These are phyloP conservation scores for Eupsilia transversa DNA, from an alignment of 2,888 invertebrate genomes.

Conservation along the genomic window DNA sequence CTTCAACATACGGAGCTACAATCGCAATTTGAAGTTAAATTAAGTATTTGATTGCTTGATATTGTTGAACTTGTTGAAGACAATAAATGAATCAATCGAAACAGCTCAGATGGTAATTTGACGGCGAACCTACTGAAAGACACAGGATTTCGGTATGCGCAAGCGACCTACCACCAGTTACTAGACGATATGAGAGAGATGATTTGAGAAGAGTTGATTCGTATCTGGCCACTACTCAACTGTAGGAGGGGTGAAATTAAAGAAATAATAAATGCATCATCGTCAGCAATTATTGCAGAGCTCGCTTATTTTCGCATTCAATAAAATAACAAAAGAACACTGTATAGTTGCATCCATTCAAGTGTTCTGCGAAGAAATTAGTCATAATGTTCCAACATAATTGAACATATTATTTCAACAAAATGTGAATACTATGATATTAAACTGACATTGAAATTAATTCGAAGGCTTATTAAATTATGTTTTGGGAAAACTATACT, in stretches of 20 bases:
- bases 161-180: background rate
- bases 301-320: slow-evolving; percentile 5
- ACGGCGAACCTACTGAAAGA: background rate
- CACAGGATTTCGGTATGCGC: background rate
- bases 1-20: background rate
- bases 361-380: slow-evolving; percentile 28
- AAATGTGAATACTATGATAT: slow-evolving; percentile 24
- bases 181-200: background rate
- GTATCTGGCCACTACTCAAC: background rate
- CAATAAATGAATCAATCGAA: background rate
- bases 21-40: background rate
- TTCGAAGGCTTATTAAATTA: slow-evolving; percentile 38
- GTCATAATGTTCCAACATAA: slow-evolving; percentile 23
- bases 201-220: background rate
- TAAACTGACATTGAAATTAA: slow-evolving; percentile 52
- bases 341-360: slow-evolving; percentile 26
- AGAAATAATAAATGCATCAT: background rate
- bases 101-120: background rate
- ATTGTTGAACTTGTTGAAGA: background rate
- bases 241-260: background rate
- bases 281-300: slow-evolving; percentile 1
- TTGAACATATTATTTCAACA: slow-evolving; percentile 31
- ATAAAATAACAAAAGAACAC: slow-evolving; percentile 12
- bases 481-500: slow-evolving; percentile 20
- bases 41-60: background rate